Evolutionary conservation across 2,888 invertebrate genomes (phyloP).

Genomic region (Hypena proboscidalis): DNA sequence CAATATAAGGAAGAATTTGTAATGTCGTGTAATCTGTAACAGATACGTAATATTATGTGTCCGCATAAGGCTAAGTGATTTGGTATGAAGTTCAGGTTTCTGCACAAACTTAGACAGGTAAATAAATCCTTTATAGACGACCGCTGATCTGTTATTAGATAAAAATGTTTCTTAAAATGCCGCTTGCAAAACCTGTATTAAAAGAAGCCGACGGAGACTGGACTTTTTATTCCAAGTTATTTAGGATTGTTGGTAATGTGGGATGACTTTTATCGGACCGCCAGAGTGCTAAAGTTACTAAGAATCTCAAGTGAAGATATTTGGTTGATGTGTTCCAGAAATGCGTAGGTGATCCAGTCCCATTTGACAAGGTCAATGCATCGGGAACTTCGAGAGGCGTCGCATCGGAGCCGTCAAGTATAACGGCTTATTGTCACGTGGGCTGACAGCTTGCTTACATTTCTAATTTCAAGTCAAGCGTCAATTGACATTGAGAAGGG

Average conservation of each 20-base stretch:
- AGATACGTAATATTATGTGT: conserved; percentile 12
- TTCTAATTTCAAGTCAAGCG: conserved; percentile 19
- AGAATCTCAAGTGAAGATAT: conserved; percentile 20
- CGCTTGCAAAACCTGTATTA: conserved; percentile 42
- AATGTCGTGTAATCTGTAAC: conserved; percentile 18
- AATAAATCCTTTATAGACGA: conserved; percentile 45
- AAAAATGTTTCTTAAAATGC: conserved; percentile 41
- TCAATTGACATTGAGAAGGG: conserved; percentile 15
- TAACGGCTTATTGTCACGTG: conserved; percentile 35
- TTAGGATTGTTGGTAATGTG: conserved; percentile 29
- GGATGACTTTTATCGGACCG: conserved; percentile 32
- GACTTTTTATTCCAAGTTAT: conserved; percentile 26
- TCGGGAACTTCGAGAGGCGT: conserved; percentile 22
- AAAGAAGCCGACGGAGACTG: conserved; percentile 40
- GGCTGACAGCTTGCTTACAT: conserved; percentile 22
- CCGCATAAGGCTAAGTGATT: conserved; percentile 20
- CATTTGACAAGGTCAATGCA: conserved; percentile 38
- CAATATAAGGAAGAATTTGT: conserved; percentile 33
- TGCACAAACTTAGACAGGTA: conserved; percentile 31
- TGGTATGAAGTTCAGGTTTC: conserved; percentile 36
- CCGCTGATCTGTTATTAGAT: conserved; percentile 49
- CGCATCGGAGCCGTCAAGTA: conserved; percentile 28
- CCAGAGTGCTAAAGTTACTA: conserved; percentile 19
- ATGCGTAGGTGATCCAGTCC: conserved; percentile 36
- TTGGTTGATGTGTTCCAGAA: conserved; percentile 22